Evolutionary conservation across 2,113 vertebrate species (phyloP), one percentile per base, ranked within the genome.

Genomic region (Gymnobelideus leadbeateri): DNA sequence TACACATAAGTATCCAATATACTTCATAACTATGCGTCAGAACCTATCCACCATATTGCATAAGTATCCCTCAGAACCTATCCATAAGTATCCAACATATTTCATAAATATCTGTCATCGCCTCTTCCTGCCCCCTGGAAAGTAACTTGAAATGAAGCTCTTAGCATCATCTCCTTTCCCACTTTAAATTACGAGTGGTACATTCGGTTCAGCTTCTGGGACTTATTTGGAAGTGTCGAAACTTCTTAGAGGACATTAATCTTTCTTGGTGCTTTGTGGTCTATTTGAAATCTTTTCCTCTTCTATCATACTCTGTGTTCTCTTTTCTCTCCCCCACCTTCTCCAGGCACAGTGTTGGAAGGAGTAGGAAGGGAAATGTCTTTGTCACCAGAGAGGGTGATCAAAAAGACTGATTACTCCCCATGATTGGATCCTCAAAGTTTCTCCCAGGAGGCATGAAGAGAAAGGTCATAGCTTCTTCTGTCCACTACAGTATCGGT

Each of bases 201-300:
- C 55, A 68, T 95, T 95, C 89, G 68, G 54, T 23, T 91, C 92
- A 53, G 49, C 91, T 92, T 96, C 90, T 61, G 91, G 96, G 91
- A 91, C 49, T 94, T 51, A 89, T 94, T 94, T 92, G 51, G 57
- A 96, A 96, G 91, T 97, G 92, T 97, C 46, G 91, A 96, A 97
- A 96, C 90, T 68, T 95, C 96, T 95, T 92, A 26, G 49, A 94
- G 57, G 92, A 95, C 93, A 94, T 57, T 92, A 57, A 50, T 57
- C 91, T 96, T 96, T 53, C 52, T 96, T n/a, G 14, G 11, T 92
- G 93, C 95, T 1, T 94, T 91, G 90, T 0, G 0, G 92, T 97
- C 92, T 91, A 95, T 97, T 98, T 98, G 92, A 97, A 93, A 97
- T 52, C 5, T 90, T 37, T 90, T 55, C 31, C 16, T 23, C 94